phyloP scores from a whole-genome alignment of 2,888 invertebrate species.

The Lymantria dispar region DNA sequence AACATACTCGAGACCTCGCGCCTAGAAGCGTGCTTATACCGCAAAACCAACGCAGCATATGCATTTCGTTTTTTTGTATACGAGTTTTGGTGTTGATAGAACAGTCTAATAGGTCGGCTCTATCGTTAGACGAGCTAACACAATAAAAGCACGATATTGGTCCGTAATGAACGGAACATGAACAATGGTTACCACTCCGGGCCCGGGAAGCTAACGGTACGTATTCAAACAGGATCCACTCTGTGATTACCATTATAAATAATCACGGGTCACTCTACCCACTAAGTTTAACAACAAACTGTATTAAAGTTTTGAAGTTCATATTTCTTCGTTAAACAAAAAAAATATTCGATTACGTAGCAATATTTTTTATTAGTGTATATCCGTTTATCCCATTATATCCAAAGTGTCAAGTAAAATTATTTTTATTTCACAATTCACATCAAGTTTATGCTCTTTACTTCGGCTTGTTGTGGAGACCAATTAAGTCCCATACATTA shows the following conservation, averaged over 20 bases:
- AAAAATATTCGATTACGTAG: no score
- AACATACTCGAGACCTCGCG: no score
- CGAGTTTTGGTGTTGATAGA: not conserved
- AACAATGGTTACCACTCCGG: conserved; percentile 39
- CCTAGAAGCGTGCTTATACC: no score
- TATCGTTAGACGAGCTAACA: conserved; percentile 15
- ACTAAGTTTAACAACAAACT: not conserved
- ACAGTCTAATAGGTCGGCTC: conserved; percentile 10
- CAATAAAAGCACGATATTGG: conserved; percentile 37
- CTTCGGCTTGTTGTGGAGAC: no score
- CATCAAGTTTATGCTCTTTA: no score
- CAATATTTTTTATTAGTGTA: no score
- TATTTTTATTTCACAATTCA: no score
- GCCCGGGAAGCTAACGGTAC: conserved; percentile 54
- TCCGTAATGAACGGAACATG: conserved; percentile 50
- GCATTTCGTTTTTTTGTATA: no score
- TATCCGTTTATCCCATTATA: no score
- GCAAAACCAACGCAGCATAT: no score
- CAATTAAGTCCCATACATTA: no score
- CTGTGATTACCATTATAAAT: conserved; percentile 26
- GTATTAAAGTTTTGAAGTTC: not conserved
- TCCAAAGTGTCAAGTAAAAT: no score
- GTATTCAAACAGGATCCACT: conserved; percentile 40
- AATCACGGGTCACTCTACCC: conserved; percentile 18
- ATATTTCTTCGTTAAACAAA: not conserved